Evolutionary conservation across 2,113 vertebrate genomes (phyloP).

Genomic region (Ovis canadensis): DNA sequence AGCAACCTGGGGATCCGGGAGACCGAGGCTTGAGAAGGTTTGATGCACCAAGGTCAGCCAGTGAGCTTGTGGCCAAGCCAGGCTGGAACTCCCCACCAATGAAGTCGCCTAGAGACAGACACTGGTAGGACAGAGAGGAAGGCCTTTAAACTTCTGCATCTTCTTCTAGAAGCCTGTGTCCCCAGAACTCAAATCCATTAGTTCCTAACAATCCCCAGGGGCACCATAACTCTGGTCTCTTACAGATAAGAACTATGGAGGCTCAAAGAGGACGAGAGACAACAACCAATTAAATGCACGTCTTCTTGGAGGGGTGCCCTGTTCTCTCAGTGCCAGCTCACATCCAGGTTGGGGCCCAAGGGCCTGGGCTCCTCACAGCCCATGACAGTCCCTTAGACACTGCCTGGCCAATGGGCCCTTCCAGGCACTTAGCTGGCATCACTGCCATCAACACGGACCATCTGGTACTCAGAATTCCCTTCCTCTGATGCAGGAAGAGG

Average conservation of each 20-base stretch:
- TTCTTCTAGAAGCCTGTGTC: conserved; percentile 1
- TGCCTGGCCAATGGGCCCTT: neutral
- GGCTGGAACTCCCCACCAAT: neutral
- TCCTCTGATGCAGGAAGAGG: neutral
- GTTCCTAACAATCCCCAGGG: conserved; percentile 14
- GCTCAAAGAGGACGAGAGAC: neutral
- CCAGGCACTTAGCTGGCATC: neutral
- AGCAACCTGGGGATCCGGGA: neutral
- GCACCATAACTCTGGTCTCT: neutral
- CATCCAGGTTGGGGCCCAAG: too few species aligned
- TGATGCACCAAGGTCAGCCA: neutral
- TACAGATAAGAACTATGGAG: neutral
- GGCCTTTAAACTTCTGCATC: neutral
- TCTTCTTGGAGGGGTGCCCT: neutral
- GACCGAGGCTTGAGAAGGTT: neutral
- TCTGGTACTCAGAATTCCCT: neutral
- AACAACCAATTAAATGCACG: fast-evolving
- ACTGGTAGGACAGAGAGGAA: neutral
- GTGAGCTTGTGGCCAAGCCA: neutral
- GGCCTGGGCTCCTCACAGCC: neutral
- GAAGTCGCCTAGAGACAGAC: neutral
- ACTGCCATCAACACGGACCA: neutral
- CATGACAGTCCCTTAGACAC: neutral
- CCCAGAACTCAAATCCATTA: conserved; percentile 25
- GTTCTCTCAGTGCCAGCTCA: neutral